Percentiles rank a stretch among this genome's conserved stretches.
Conservation (phyloP, 53 echinoderm and acorn worm genomes). For the Paracentrotus lividus region DNA sequence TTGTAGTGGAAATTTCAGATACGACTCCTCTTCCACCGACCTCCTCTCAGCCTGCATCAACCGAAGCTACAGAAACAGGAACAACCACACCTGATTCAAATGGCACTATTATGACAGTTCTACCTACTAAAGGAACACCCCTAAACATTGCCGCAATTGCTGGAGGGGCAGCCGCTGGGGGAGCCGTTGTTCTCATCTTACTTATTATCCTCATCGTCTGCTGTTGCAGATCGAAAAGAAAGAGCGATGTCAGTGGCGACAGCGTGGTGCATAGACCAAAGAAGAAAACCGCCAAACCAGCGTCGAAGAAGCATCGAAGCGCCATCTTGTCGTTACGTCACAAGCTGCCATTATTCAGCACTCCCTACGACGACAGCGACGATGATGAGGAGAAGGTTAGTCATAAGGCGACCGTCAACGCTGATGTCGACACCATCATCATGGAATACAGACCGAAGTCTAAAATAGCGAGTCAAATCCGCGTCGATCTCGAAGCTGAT, state of each 20-base stretch:
- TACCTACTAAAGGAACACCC: background rate
- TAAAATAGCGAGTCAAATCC: conserved; percentile 60
- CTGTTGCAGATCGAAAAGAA: background rate
- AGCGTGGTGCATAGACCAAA: background rate
- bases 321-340: conserved; percentile 51
- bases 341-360: conserved; percentile 55
- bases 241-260: background rate
- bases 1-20: background rate
- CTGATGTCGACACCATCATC: conserved; percentile 55
- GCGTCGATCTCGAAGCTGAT: conserved; percentile 51
- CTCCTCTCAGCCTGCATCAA: background rate
- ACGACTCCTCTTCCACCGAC: background rate
- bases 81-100: background rate
- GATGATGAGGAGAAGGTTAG: background rate
- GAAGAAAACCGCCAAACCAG: background rate
- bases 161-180: conserved; percentile 41
- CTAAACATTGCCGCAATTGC: conserved; percentile 2
- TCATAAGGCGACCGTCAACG: background rate
- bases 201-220: conserved; percentile 32
- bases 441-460: conserved; percentile 61
- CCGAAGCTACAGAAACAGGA: background rate
- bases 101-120: background rate
- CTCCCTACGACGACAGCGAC: background rate
- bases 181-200: background rate
- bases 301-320: conserved; percentile 53